These are phyloP conservation scores for Bucorvus abyssinicus DNA, from an alignment of 2,797 vertebrate species.

Conservation along the genomic window DNA sequence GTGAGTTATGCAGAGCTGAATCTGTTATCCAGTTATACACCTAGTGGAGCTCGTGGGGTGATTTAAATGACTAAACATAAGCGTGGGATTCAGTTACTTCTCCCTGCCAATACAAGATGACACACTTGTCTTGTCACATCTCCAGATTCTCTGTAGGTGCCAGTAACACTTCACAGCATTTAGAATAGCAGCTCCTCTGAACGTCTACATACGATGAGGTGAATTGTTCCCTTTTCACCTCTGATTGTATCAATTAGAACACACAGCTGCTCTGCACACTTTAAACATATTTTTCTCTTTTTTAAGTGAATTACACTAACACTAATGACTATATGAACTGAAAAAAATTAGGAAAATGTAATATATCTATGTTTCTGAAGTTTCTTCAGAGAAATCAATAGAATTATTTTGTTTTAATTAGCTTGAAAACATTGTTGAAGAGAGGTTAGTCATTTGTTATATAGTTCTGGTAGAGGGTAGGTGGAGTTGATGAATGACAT, in stretches of 20 bases:
- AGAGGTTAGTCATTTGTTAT: neutral
- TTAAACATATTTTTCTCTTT: neutral
- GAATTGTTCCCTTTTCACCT: neutral
- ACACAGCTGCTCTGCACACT: neutral
- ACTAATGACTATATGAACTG: neutral
- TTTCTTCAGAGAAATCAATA: neutral
- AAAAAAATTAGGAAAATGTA: neutral
- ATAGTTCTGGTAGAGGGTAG: neutral
- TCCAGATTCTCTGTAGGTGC: neutral
- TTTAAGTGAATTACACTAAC: neutral
- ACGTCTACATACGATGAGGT: neutral
- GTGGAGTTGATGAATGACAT: accelerated
- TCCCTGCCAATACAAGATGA: neutral
- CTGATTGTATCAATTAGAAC: neutral
- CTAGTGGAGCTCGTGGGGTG: neutral
- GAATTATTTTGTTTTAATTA: neutral
- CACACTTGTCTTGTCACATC: neutral
- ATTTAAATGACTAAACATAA: neutral
- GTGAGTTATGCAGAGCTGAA: neutral
- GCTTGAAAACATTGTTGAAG: neutral
- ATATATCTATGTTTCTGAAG: neutral
- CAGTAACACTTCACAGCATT: neutral
- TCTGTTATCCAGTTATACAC: neutral
- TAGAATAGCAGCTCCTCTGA: neutral
- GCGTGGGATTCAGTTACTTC: neutral